Evolutionary conservation across 2,113 vertebrate species (phyloP).

Genomic region (Suncus etruscus): DNA sequence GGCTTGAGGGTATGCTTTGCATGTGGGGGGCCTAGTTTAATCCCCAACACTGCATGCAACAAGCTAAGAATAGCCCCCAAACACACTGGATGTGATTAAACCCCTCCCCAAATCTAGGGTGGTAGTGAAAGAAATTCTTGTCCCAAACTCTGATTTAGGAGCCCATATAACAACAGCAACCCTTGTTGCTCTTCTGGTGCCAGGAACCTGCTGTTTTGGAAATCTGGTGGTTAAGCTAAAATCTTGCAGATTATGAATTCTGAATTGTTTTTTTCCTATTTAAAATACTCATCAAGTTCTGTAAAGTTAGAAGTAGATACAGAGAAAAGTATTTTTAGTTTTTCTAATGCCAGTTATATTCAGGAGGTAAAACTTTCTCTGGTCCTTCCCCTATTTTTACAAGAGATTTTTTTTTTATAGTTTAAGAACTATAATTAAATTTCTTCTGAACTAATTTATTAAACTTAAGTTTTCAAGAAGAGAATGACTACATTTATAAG

Average conservation of each 20-base stretch:
- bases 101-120: too few species aligned
- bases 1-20: too few species aligned
- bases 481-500: conserved; percentile 53
- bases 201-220: background rate
- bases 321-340: conserved; percentile 22
- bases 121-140: background rate
- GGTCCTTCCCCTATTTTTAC: conserved; percentile 43
- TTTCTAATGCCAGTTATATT: background rate
- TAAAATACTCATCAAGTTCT: background rate
- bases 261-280: background rate
- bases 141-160: background rate
- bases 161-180: background rate
- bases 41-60: too few species aligned
- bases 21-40: too few species aligned
- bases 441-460: conserved; percentile 69
- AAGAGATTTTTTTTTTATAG: conserved; percentile 48
- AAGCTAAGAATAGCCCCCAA: too few species aligned
- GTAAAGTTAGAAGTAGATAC: background rate
- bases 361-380: conserved; percentile 29
- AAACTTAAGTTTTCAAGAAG: conserved; percentile 53
- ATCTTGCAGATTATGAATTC: background rate
- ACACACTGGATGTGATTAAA: too few species aligned
- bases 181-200: background rate
- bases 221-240: conserved; percentile 40
- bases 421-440: conserved; percentile 67